Evolutionary conservation across 2,888 invertebrate species (phyloP), one percentile per base, ranked within the genome.

Genomic region (Dione vanillae): DNA sequence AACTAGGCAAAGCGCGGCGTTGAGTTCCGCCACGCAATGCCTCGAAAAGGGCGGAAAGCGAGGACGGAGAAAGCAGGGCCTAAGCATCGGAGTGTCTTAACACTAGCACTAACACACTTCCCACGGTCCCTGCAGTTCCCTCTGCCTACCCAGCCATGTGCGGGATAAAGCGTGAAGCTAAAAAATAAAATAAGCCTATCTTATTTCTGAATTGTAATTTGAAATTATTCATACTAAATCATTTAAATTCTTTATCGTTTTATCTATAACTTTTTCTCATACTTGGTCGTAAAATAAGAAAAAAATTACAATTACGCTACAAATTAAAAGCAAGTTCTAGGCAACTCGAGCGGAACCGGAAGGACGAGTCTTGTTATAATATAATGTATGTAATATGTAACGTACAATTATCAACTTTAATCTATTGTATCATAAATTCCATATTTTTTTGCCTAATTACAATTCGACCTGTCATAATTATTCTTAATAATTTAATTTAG

Each of bases 351-450:
- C 45, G 27, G 27, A 45, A 61, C 43, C 43, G 61, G 61, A 61
- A 61, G 61, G 27, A 61, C 43, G 43, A 20, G 43, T 43, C 41
- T 40, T 59, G 59, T 27, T 14, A 20, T 41, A 59, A 9, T n/a
- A 49, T 20, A 19, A 49, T 10, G 19, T 49, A 49, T 14, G 10
- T 43, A 43, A 19, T 27, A 40, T 45, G 43, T 61, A 61, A 27
- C 43, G 43, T 45, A 27, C 20, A 43, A 59, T 59, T 43, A 37
- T 40, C 9, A 10, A 10, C 16, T 35, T 12, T 27, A n/a, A 5
- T 61, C 61, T n/a, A 45, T 45, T 27, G 11, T 61, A 61, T 7
- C n/a, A 61, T 61, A 41, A 6, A 41, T 58, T 19, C 11, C 41
- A 12, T 43, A 19, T 14, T 19, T 12, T 59, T 40, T 40, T 14